Conservation (phyloP, 2,113 vertebrate species). For the Cynopterus brachyotis region DNA sequence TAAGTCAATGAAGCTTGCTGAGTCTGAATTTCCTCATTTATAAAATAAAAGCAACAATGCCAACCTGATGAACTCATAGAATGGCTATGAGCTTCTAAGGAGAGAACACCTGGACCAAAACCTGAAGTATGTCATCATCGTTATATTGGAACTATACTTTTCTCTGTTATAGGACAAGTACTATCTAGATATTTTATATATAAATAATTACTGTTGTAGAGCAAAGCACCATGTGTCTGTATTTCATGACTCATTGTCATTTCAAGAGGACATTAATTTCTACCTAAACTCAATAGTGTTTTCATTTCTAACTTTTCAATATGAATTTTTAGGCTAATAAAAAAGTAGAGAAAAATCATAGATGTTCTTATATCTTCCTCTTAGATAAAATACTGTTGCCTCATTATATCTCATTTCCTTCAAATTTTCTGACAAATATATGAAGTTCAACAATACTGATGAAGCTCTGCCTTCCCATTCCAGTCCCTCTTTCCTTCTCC, state of each 20-base stretch:
- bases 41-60: background rate
- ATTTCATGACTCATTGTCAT: background rate
- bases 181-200: background rate
- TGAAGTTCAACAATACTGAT: background rate
- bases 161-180: background rate
- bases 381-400: background rate
- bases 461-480: background rate
- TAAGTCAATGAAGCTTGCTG: background rate
- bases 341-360: background rate
- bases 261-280: background rate
- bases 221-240: background rate
- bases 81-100: background rate
- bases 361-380: background rate
- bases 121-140: background rate
- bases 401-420: background rate
- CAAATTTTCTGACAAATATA: background rate
- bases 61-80: background rate
- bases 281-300: background rate
- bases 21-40: background rate
- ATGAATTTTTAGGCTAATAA: background rate
- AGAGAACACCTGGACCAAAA: background rate
- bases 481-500: background rate
- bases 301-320: conserved; percentile 4
- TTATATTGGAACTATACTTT: background rate
- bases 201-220: background rate